Percentiles rank a stretch among this genome's conserved stretches.
Conservation (phyloP, 2,797 vertebrate genomes). For the Chelon auratus region DNA sequence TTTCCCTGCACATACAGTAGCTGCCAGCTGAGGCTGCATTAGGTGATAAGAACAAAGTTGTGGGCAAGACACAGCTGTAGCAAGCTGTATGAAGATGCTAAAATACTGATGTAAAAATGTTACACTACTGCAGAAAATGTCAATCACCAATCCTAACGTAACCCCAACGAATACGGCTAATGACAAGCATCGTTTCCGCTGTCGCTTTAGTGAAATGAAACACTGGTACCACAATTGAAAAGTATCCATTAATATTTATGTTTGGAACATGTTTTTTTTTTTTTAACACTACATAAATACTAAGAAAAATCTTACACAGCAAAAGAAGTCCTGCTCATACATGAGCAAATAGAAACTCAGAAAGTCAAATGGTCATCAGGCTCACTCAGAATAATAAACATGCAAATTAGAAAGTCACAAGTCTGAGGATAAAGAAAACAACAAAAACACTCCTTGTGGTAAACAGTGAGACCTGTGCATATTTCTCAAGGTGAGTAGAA, state of each 20-base stretch:
- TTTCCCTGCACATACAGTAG: not conserved
- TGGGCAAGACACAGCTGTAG: not conserved
- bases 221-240: constrained; percentile 8
- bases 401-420: constrained; percentile 34
- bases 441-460: constrained; percentile 31
- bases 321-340: constrained; percentile 8
- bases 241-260: not conserved
- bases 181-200: too few species aligned
- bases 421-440: constrained; percentile 16
- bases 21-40: not conserved
- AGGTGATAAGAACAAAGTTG: not conserved
- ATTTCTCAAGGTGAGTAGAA: constrained; percentile 35
- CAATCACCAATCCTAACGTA: not conserved
- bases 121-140: too few species aligned
- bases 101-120: not conserved
- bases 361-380: constrained; percentile 21
- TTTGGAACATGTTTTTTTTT: constrained; percentile 1
- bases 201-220: constrained; percentile 2
- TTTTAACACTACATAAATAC: constrained; percentile 36
- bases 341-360: constrained; percentile 13
- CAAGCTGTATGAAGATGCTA: not conserved
- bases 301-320: constrained; percentile 17
- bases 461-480: constrained; percentile 35
- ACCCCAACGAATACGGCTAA: not conserved
- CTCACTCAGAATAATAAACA: constrained; percentile 36